Evolutionary conservation across 2,113 vertebrate species (phyloP), one percentile per base, ranked within the genome.

Genomic region (Picathartes gymnocephalus): DNA sequence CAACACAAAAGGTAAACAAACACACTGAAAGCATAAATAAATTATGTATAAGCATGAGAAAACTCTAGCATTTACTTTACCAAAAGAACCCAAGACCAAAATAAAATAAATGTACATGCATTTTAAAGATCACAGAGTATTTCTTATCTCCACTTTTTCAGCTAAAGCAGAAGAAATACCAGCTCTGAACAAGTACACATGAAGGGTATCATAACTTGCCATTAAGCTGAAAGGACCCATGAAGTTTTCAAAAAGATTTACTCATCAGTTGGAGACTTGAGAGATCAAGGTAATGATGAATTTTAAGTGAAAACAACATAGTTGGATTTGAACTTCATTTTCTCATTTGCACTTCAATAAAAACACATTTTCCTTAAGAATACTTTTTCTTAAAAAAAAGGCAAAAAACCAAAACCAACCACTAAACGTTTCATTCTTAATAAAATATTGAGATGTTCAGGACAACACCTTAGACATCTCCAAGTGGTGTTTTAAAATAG

Each of bases 241-340:
- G 45, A 84, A 83, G 31, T 3, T 91, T 95, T 84, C 60, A 50
- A 82, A 93, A 83, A 78, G 44, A 88, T 86, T 62, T 73, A 21
- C 65, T 64, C 54, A 88, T 86, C 76, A 88, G 39, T 24, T 84
- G 78, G 42, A 86, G 35, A 58, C 73, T 66, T 70, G 20, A 40
- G 56, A 89, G 69, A 91, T 78, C 56, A 90, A 89, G 56, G 70
- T 81, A 90, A 90, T 21, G 62, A 92, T 28, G 54, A 84, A 70
- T 87, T 81, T 90, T 89, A 72, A 79, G n/a, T 62, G 37, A 80
- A 92, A 87, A 69, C 19, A 87, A 19, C 37, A 25, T 37, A 47
- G 69, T 7, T 33, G n/a, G 39, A 71, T 56, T 71, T 84, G 39
- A 95, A 40, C 7, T 84, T 71, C 21, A n/a, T 74, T 83, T 84